Conservation (phyloP, 2,888 invertebrate species). For the Oscheius sp. region DNA sequence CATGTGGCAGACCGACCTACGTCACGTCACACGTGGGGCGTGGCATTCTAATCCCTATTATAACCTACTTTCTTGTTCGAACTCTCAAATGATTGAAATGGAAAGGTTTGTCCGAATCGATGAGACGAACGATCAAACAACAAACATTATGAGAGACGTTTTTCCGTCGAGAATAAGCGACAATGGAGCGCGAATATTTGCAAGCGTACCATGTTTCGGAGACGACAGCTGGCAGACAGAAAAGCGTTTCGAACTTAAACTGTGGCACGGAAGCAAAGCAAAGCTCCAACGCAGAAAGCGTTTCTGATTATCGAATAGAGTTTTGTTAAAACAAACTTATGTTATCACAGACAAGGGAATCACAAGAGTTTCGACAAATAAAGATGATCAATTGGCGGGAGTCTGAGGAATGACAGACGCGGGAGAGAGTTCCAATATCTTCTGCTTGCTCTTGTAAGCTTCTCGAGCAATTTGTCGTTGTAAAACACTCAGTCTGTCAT, state of each 20-base stretch:
- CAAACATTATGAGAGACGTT: neutral
- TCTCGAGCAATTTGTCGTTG: constrained; percentile 61
- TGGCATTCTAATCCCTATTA: too few species aligned
- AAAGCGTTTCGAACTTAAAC: neutral
- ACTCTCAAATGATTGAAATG: too few species aligned
- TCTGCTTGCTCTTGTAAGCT: constrained; percentile 43
- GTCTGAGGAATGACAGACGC: constrained; percentile 3
- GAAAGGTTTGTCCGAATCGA: too few species aligned
- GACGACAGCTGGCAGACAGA: neutral
- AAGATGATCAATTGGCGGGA: constrained; percentile 7
- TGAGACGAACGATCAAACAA: neutral
- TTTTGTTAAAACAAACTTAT: neutral
- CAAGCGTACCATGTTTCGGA: neutral
- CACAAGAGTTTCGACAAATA: neutral
- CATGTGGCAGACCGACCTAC: constrained; percentile 12
- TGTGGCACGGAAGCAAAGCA: too few species aligned
- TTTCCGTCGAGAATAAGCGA: neutral
- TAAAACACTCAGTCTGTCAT: constrained; percentile 52
- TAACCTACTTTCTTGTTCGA: too few species aligned
- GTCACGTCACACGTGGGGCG: too few species aligned
- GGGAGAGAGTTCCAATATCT: constrained; percentile 8
- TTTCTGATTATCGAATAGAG: too few species aligned
- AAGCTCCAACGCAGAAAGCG: too few species aligned
- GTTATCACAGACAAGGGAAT: neutral
- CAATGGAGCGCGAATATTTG: constrained; percentile 2